These are phyloP conservation scores for Apodemia duryi DNA, from an alignment of 2,888 invertebrate genomes.

Conservation along the genomic window DNA sequence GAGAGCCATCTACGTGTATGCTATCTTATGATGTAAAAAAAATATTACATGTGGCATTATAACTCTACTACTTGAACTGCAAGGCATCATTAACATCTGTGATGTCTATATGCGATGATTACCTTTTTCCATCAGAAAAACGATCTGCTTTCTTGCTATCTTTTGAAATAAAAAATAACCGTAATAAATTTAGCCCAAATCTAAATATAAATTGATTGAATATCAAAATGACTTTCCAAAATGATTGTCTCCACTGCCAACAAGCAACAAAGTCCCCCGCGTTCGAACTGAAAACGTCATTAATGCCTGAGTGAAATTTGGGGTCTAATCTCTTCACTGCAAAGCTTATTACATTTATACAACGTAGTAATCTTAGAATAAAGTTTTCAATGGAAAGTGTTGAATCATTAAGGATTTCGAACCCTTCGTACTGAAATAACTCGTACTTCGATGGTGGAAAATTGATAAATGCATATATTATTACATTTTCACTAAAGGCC, in stretches of 20 bases:
- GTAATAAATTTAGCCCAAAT: too few species aligned
- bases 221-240: conserved; percentile 73
- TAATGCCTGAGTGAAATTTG: conserved; percentile 77
- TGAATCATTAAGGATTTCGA: conserved; percentile 73
- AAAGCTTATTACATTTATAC: conserved; percentile 79
- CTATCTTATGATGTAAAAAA: too few species aligned
- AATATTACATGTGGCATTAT: too few species aligned
- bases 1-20: too few species aligned
- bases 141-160: too few species aligned
- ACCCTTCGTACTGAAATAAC: conserved; percentile 71
- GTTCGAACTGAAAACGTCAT: conserved; percentile 75
- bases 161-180: too few species aligned
- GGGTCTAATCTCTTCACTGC: conserved; percentile 77
- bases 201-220: neutral
- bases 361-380: conserved; percentile 77
- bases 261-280: conserved; percentile 57
- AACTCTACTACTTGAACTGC: too few species aligned
- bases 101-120: too few species aligned
- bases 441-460: conserved; percentile 41
- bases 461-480: conserved; percentile 31
- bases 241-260: conserved; percentile 62
- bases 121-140: too few species aligned
- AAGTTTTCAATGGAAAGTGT: conserved; percentile 77
- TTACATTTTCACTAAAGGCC: neutral
- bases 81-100: too few species aligned